Conservation (phyloP, 1,140 invertebrate genomes). For the Drosophila sulfurigaster region DNA sequence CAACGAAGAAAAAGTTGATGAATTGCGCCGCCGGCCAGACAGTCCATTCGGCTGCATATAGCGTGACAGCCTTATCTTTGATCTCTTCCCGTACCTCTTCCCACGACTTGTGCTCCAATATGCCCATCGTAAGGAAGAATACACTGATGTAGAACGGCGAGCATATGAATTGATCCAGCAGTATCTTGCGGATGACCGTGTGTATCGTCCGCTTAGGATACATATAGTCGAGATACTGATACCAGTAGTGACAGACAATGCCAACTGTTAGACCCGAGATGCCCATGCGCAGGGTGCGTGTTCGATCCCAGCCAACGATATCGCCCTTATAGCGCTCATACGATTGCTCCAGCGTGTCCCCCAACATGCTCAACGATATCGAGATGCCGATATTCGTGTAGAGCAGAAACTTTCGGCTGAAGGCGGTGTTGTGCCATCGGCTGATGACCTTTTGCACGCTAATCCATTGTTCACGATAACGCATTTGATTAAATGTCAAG, state of each 20-base stretch:
- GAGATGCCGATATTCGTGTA: constrained; percentile 94
- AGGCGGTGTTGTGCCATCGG: constrained; percentile 78
- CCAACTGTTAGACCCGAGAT: constrained; percentile 91
- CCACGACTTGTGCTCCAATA: constrained; percentile 89
- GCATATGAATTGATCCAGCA: constrained; percentile 94
- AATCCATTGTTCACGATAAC: constrained; percentile 23
- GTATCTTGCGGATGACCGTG: constrained; percentile 92
- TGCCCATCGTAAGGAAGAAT: constrained; percentile 92
- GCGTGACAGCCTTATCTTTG: constrained; percentile 89
- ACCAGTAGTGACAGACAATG: constrained; percentile 93
- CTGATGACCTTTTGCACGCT: constrained; percentile 4
- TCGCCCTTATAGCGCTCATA: constrained; percentile 90
- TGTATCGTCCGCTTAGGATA: constrained; percentile 88
- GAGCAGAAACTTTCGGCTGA: constrained; percentile 91
- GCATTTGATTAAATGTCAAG: constrained; percentile 38
- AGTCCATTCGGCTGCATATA: constrained; percentile 92
- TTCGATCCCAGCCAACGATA: constrained; percentile 88
- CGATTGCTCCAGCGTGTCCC: constrained; percentile 93
- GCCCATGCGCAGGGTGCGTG: constrained; percentile 91
- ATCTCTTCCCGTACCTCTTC: constrained; percentile 89
- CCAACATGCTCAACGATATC: constrained; percentile 89
- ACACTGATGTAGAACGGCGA: constrained; percentile 92
- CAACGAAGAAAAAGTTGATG: constrained; percentile 95
- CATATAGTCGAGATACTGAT: constrained; percentile 88
- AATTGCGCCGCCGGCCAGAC: constrained; percentile 93